Evolutionary conservation across 2,888 invertebrate genomes (phyloP).

Genomic region (Limnephilus marmoratus): DNA sequence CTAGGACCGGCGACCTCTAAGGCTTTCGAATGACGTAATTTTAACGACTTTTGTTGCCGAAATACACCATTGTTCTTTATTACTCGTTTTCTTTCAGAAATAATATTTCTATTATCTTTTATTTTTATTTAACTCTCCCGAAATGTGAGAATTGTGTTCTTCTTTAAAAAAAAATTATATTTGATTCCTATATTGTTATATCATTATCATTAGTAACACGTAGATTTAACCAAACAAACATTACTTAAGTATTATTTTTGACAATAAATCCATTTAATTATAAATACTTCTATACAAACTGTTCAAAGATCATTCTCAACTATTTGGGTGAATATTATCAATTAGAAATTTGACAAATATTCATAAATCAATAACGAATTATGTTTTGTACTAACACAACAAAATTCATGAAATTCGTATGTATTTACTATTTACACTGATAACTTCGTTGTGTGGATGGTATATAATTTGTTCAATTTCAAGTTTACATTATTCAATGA

Average conservation of each 20-base stretch:
- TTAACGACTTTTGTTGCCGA: constrained; percentile 16
- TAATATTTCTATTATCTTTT: background rate
- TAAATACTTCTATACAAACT: background rate
- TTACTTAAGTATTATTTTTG: background rate
- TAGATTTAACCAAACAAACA: background rate
- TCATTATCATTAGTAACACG: background rate
- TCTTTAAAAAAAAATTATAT: background rate
- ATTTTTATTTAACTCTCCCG: background rate
- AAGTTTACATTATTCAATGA: too few species aligned
- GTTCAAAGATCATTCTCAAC: background rate
- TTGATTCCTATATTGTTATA: background rate
- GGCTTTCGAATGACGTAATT: constrained; percentile 29
- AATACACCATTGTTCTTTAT: constrained; percentile 11
- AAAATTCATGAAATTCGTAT: too few species aligned
- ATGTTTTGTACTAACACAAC: too few species aligned
- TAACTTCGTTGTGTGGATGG: too few species aligned
- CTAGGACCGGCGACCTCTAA: constrained; percentile 34
- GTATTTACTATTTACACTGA: too few species aligned
- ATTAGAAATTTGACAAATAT: too few species aligned
- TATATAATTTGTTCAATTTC: too few species aligned
- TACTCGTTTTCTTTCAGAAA: background rate
- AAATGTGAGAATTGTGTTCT: background rate
- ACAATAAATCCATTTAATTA: background rate
- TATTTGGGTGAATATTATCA: too few species aligned
- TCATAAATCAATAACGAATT: too few species aligned